Conservation (phyloP, 2,797 vertebrate species). For the Oryzias sinensis region DNA sequence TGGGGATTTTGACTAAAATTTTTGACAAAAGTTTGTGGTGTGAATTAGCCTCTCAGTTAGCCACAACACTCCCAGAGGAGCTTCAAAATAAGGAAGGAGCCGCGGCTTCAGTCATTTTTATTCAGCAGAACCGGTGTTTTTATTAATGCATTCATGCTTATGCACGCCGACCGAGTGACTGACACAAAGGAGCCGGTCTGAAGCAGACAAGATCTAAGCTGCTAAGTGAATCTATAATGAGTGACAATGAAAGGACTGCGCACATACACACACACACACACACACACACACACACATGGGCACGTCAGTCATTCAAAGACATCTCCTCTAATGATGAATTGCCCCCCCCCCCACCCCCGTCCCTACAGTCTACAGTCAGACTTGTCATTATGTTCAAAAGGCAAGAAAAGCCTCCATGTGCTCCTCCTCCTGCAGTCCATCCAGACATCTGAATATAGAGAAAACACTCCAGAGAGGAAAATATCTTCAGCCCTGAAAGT, state of each 20-base stretch:
- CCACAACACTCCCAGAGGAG: slow-evolving; percentile 13
- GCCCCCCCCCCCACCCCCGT: slow-evolving; percentile 9
- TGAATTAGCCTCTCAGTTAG: slow-evolving; percentile 14
- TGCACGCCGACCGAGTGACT: not conserved
- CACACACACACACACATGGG: not conserved
- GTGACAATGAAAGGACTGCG: slow-evolving; percentile 27
- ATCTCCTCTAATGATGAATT: slow-evolving; percentile 28
- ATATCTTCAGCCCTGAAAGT: not conserved
- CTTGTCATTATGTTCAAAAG: slow-evolving; percentile 29
- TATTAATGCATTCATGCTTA: too few species aligned
- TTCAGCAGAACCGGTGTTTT: not conserved
- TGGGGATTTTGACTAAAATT: too few species aligned
- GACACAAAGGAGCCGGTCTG: slow-evolving; percentile 35
- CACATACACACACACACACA: slow-evolving; percentile 1
- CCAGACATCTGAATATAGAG: not conserved
- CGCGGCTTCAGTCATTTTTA: not conserved
- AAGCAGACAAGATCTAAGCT: slow-evolving; percentile 57
- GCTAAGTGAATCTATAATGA: slow-evolving; percentile 59
- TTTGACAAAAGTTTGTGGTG: not conserved
- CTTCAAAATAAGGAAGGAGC: slow-evolving; percentile 25
- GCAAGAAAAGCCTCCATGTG: slow-evolving; percentile 2
- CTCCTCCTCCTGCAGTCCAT: slow-evolving; percentile 5
- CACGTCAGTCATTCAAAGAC: slow-evolving; percentile 15
- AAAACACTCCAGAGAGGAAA: not conserved
- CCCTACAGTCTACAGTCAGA: slow-evolving; percentile 38